phyloP scores from a whole-genome alignment of 37 sponge, comb jelly and placozoan genomes.

The Oopsacas minuta region DNA sequence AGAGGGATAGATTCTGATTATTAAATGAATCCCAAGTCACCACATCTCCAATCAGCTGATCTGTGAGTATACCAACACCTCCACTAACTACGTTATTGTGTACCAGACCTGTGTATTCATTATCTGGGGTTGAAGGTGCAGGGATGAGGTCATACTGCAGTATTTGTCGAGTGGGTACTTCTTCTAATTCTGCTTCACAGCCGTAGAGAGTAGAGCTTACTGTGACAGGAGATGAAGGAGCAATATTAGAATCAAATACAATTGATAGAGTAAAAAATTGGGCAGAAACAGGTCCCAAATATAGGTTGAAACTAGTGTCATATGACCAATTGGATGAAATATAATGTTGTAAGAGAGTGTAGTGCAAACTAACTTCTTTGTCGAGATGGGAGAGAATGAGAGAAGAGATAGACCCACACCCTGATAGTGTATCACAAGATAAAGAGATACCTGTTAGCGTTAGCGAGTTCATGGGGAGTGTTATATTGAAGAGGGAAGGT shows the following conservation, averaged over 20 bases:
- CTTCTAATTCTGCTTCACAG: background rate
- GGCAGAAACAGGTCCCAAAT: background rate
- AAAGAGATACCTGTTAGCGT: background rate
- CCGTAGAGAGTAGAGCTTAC: slow-evolving; percentile 11
- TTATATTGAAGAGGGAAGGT: slow-evolving; percentile 5
- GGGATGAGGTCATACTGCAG: slow-evolving; percentile 17
- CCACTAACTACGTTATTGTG: background rate
- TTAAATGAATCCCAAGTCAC: background rate
- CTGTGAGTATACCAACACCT: background rate
- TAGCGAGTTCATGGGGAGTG: background rate
- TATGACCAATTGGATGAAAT: background rate
- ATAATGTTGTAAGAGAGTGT: background rate
- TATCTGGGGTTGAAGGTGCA: background rate
- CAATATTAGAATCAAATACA: background rate
- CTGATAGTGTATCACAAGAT: background rate
- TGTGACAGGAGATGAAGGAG: background rate
- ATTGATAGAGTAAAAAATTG: background rate
- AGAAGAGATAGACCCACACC: background rate
- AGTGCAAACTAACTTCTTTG: background rate
- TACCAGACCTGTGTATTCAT: background rate
- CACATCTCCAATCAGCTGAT: background rate
- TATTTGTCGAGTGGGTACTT: background rate
- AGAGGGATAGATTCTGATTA: background rate
- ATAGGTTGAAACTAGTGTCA: background rate
- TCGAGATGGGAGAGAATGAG: background rate